Percentiles rank a stretch among this genome's conserved stretches.
Conservation (phyloP, 2,113 vertebrate genomes). For the Larimichthys crocea region DNA sequence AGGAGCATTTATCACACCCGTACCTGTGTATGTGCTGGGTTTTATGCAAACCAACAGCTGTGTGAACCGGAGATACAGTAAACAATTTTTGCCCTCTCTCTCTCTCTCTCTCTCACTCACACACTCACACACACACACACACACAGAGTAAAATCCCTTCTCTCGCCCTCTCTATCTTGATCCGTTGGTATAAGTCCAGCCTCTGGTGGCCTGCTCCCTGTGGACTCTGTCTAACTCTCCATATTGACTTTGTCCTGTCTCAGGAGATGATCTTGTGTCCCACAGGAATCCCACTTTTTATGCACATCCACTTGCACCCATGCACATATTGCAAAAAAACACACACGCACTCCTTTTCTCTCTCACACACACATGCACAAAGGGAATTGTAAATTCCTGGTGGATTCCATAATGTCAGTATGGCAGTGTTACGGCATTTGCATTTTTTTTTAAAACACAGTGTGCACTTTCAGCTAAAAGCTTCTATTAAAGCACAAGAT, state of each 20-base stretch:
- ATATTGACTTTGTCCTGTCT: slow-evolving; percentile 77
- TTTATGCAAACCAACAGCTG: slow-evolving; percentile 58
- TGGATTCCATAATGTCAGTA: background rate
- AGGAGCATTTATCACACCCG: slow-evolving; percentile 48
- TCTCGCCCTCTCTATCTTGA: slow-evolving; percentile 52
- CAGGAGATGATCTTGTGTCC: slow-evolving; percentile 69
- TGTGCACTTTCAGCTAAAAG: background rate
- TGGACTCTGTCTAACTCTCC: slow-evolving; percentile 57
- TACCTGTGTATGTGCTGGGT: background rate
- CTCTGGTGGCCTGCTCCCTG: slow-evolving; percentile 71
- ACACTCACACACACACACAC: background rate
- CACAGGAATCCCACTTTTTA: slow-evolving; percentile 54
- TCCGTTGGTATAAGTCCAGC: slow-evolving; percentile 43
- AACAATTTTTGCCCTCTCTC: background rate
- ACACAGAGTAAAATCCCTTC: background rate
- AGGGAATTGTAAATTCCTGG: background rate
- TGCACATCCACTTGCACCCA: slow-evolving; percentile 39
- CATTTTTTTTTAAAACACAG: background rate
- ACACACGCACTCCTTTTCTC: background rate
- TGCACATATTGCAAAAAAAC: slow-evolving; percentile 9
- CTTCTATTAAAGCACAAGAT: background rate
- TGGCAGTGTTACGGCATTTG: background rate
- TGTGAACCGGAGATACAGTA: slow-evolving; percentile 17
- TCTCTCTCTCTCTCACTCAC: background rate
- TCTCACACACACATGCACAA: background rate